Evolutionary conservation across 2,888 invertebrate genomes (phyloP), one percentile per base, ranked within the genome.

Genomic region (Dicyrtomina minuta): DNA sequence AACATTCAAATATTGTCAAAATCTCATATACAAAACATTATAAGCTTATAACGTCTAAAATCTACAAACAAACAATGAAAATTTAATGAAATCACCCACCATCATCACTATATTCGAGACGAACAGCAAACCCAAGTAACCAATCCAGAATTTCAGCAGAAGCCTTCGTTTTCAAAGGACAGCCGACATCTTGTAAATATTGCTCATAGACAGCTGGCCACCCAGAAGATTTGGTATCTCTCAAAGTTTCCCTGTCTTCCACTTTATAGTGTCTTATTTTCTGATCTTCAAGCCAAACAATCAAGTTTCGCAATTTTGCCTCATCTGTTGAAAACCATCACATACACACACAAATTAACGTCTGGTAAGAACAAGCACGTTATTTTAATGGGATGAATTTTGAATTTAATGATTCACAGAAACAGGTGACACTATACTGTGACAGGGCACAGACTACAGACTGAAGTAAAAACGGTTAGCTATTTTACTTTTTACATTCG

Each of bases 241-340:
- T 86, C n/a, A 97, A 82, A 0, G 84, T 85, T 74, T 86, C 87
- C 13, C 93, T 85, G 74, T 92, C 91, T 80, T 93, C 91, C 68
- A 92, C 90, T 80, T 89, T 89, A 78, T 93, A 93, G 76, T 90
- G 88, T 13, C 95, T 88, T 75, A 97, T 93, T 83, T 93, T 93
- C 81, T 94, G 93, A 80, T 94, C 92, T 83, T 97, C 97, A 66
- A 97, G 81, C 97, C 96, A 97, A 1, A 91, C 83, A 24, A 96
- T 86, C 26, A 93, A 84, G 79, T 89, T 90, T 61, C 91, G 87
- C 80, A 92, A 90, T 79, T 90, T 88, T 73, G 86, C 87, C 76
- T 88, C 87, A 84, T 94, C 96, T 96, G n/a, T n/a, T n/a, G 81
- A 2, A 84, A 84, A 74, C 71, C 24, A 55, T 26, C n/a, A n/a